Conservation (phyloP, 2,113 vertebrate species). For the Silurus asotus region DNA sequence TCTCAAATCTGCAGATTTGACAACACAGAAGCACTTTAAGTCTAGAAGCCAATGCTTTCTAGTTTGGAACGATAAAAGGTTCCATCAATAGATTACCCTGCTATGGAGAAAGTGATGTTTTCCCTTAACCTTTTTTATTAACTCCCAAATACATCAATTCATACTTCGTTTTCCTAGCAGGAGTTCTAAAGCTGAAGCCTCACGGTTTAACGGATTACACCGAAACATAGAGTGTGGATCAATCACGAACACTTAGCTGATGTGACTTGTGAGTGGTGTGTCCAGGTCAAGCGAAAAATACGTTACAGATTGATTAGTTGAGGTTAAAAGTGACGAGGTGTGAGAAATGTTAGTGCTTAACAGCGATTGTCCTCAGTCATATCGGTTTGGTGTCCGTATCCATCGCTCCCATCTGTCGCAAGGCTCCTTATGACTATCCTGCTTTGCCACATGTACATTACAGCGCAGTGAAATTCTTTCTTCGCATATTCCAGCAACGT, state of each 20-base stretch:
- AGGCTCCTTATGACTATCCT: not conserved
- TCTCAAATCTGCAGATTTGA: constrained; percentile 71
- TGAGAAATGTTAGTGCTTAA: not conserved
- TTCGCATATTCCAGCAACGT: too few species aligned
- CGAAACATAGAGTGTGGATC: not conserved
- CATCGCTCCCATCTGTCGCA: not conserved
- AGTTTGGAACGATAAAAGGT: too few species aligned
- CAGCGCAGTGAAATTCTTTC: too few species aligned
- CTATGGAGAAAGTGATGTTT: not conserved
- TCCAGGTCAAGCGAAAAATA: not conserved
- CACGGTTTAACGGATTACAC: not conserved
- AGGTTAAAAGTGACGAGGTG: too few species aligned
- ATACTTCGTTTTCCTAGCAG: not conserved
- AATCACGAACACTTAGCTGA: constrained; percentile 30
- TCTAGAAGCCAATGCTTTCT: not conserved
- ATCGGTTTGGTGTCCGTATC: not conserved
- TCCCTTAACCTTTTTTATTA: not conserved
- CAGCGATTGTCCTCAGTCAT: not conserved
- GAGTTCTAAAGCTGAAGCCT: not conserved
- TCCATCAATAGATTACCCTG: not conserved
- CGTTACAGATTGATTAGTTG: not conserved
- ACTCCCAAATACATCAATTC: not conserved
- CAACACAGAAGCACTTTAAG: not conserved
- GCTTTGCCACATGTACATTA: too few species aligned
- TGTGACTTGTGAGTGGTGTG: constrained; percentile 14